These are phyloP conservation scores for Zaprionus lineosus DNA, from an alignment of 2,888 invertebrate genomes.

Conservation along the genomic window DNA sequence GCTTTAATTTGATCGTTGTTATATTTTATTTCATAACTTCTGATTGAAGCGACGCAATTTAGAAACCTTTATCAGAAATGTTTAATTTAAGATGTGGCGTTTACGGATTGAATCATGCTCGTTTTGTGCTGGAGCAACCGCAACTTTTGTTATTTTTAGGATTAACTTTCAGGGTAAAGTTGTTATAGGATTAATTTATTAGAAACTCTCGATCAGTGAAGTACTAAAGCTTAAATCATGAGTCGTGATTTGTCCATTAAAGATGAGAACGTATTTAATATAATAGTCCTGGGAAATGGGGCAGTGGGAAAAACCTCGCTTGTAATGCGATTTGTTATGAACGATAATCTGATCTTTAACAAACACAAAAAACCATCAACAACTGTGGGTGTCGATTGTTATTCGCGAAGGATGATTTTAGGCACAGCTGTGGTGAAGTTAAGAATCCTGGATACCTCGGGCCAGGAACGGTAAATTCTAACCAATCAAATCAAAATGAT, in stretches of 20 bases:
- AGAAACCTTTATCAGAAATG: not conserved
- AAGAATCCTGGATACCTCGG: constrained; percentile 40
- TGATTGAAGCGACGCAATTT: no score
- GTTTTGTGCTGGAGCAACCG: no score
- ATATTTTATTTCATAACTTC: no score
- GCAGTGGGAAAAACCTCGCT: constrained; percentile 53
- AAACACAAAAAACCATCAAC: not conserved
- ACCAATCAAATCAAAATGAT: not conserved
- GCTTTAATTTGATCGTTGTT: no score
- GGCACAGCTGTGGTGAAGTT: not conserved
- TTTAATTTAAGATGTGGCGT: not conserved
- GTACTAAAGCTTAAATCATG: constrained; percentile 2
- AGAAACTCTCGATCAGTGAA: not conserved
- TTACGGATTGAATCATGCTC: not conserved
- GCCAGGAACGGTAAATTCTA: constrained; percentile 26
- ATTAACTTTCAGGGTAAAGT: no score
- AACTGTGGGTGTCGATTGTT: constrained; percentile 28
- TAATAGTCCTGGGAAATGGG: constrained; percentile 34
- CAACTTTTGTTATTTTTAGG: no score
- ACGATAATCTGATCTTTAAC: not conserved
- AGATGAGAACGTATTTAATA: not conserved
- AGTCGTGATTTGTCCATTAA: not conserved
- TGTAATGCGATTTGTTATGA: constrained; percentile 2
- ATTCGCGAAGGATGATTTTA: not conserved
- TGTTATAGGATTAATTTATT: constrained; percentile 5